Evolutionary conservation across 2,797 vertebrate species (phyloP), one percentile per base, ranked within the genome.

Genomic region (Rhinatrema bivittatum): DNA sequence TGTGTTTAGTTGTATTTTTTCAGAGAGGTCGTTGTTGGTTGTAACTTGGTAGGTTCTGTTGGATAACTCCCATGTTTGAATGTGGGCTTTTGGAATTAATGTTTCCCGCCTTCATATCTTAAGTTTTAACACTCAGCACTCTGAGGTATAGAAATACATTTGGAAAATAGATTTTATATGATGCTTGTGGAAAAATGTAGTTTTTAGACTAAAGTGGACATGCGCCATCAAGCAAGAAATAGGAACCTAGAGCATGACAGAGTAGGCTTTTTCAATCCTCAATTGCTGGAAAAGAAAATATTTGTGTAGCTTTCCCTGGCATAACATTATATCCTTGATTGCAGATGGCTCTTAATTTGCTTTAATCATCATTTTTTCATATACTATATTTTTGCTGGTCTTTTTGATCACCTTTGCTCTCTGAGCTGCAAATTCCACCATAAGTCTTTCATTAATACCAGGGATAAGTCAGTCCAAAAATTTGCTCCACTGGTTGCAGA

Each of bases 241-340:
- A 59, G 10, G 17, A 47, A 16, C 21, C 27, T 4, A 20, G 41
- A 21, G 32, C 17, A n/a, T 45, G 36, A 34, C 25, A 42, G 39
- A 38, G 13, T 16, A 20, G 39, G 38, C 26, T 56, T 39, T 50
- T 40, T 43, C 42, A 25, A 39, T 46, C 60, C 36, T 40, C 14
- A 43, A 1, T 1, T 1, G 32, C 54, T 56, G 34, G 37, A 42
- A 43, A 34, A 40, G 45, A 54, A 56, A 25, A 15, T 39, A 44
- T 22, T 23, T 27, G 49, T 39, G 29, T 37, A 59, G 37, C 65
- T 19, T 32, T 52, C 13, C 36, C 16, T 39, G 56, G 28, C 16
- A 25, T 14, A 6, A 16, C 45, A 7, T 10, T 45, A 13, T 22
- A 42, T 27, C 45, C 31, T 24, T 20, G 3, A 37, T 34, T 46